These are phyloP conservation scores for Yponomeuta plumbellus DNA, from an alignment of 2,888 invertebrate genomes.

Conservation along the genomic window DNA sequence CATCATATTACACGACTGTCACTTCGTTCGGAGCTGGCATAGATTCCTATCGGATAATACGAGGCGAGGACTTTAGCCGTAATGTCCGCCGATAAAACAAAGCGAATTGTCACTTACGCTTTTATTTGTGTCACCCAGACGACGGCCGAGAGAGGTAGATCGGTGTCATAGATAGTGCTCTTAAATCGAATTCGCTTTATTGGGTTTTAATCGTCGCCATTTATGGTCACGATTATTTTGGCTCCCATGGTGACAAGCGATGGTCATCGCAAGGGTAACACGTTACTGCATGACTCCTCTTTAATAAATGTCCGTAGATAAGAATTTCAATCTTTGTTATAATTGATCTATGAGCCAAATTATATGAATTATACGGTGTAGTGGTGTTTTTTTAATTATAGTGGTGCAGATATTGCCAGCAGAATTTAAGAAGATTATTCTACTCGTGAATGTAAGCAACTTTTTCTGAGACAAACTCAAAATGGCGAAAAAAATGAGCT, in stretches of 20 bases:
- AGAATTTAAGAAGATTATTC: too few species aligned
- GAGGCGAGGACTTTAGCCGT: conserved; percentile 35
- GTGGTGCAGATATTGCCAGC: too few species aligned
- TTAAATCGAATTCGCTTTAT: conserved; percentile 30
- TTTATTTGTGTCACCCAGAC: conserved; percentile 30
- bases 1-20: conserved; percentile 21
- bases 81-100: conserved; percentile 41
- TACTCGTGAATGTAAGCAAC: too few species aligned
- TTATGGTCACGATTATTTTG: neutral
- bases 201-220: neutral
- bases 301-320: too few species aligned
- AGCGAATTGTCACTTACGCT: conserved; percentile 35
- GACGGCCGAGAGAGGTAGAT: neutral
- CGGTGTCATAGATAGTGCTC: neutral
- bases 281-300: too few species aligned
- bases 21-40: conserved; percentile 18
- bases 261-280: too few species aligned
- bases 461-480: too few species aligned
- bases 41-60: conserved; percentile 16
- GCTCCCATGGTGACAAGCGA: neutral
- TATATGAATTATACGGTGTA: too few species aligned
- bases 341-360: too few species aligned
- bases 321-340: too few species aligned
- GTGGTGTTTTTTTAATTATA: too few species aligned
- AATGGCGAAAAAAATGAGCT: too few species aligned